phyloP scores from a whole-genome alignment of 1,140 invertebrate species.

The Ylistrum balloti region DNA sequence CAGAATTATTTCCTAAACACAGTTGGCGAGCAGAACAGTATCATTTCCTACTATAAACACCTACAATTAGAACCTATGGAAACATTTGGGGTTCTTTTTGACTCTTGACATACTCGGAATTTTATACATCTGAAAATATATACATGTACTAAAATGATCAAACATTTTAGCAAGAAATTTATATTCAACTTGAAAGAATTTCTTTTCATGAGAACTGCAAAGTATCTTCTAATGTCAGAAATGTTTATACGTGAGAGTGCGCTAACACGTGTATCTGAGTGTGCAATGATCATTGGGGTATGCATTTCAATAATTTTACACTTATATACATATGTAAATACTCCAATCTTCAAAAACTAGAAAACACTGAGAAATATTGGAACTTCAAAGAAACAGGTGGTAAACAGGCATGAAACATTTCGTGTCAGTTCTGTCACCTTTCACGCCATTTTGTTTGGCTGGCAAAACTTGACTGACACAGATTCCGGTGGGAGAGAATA shows the following conservation, averaged over 20 bases:
- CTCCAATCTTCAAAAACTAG: constrained; percentile 12
- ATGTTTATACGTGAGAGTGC: not conserved
- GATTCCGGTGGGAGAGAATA: not conserved
- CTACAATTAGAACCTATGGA: no score
- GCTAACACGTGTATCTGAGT: constrained; percentile 10
- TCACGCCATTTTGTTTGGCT: not conserved
- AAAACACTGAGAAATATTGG: not conserved
- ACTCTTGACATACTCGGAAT: not conserved
- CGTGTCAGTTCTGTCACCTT: constrained; percentile 18
- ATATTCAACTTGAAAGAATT: constrained; percentile 36
- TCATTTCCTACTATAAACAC: no score
- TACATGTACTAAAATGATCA: not conserved
- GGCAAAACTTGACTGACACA: constrained; percentile 15
- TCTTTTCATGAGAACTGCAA: constrained; percentile 1
- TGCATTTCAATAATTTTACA: constrained; percentile 40
- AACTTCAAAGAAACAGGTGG: constrained; percentile 25
- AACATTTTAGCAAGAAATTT: constrained; percentile 23
- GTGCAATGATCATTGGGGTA: not conserved
- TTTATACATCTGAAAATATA: not conserved
- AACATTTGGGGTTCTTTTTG: no score
- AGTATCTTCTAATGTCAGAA: not conserved
- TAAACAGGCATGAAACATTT: not conserved
- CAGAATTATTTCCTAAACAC: no score
- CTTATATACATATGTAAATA: constrained; percentile 28
- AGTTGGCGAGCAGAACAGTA: no score